phyloP scores from a whole-genome alignment of 2,888 invertebrate species.

The Drosophila barbarae region DNA sequence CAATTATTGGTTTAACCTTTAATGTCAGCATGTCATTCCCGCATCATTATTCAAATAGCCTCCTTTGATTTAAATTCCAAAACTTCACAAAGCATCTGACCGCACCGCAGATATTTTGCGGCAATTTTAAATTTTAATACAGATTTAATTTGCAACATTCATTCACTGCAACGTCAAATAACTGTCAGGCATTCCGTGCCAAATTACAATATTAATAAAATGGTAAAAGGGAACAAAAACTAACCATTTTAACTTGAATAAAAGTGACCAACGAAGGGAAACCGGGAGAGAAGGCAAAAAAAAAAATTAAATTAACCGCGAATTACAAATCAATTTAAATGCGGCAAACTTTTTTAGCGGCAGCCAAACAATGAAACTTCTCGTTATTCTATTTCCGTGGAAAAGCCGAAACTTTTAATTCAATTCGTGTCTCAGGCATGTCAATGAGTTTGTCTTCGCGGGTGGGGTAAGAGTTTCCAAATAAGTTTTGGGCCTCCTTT shows the following conservation, averaged over 20 bases:
- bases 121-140: conserved; percentile 55
- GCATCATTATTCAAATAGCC: conserved; percentile 31
- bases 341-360: conserved; percentile 38
- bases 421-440: conserved; percentile 69
- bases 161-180: conserved; percentile 30
- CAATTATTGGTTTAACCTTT: conserved; percentile 11
- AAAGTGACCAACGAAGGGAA: conserved; percentile 33
- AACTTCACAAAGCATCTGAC: conserved; percentile 21
- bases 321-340: conserved; percentile 74
- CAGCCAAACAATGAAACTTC: conserved; percentile 40
- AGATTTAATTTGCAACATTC: conserved; percentile 49
- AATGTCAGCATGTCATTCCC: conserved; percentile 8
- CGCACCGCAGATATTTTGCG: conserved; percentile 39
- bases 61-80: conserved; percentile 32
- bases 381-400: conserved; percentile 42
- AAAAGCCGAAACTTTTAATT: conserved; percentile 63
- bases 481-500: conserved; percentile 8
- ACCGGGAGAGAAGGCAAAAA: neutral
- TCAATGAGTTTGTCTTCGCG: conserved; percentile 52
- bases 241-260: conserved; percentile 48
- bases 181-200: conserved; percentile 63
- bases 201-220: conserved; percentile 61
- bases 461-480: conserved; percentile 4
- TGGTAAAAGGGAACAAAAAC: conserved; percentile 18
- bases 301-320: conserved; percentile 61